Evolutionary conservation across 1,140 invertebrate species (phyloP).

Genomic region (Papilio dardanus): DNA sequence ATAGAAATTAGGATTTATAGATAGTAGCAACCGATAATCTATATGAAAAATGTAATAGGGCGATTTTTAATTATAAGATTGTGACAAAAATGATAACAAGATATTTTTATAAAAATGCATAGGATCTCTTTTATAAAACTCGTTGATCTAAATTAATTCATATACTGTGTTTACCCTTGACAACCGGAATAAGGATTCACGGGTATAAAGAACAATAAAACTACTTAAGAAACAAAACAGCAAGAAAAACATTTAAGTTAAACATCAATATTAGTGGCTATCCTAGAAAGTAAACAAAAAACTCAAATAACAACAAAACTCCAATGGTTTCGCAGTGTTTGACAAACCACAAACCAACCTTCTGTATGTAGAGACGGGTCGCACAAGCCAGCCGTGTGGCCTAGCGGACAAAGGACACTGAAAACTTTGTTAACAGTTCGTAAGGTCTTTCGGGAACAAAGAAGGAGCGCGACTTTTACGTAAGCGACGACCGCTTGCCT

Average conservation of each 20-base stretch:
- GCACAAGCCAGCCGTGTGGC: not conserved
- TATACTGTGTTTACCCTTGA: not conserved
- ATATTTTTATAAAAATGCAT: too few species aligned
- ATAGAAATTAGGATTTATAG: too few species aligned
- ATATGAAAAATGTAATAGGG: too few species aligned
- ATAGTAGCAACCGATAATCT: too few species aligned
- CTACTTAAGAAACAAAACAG: not conserved
- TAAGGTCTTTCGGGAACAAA: conserved; percentile 38
- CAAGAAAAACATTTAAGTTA: not conserved
- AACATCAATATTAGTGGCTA: not conserved
- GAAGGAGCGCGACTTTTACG: conserved; percentile 47
- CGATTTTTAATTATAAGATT: too few species aligned
- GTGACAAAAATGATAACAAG: too few species aligned
- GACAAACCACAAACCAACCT: conserved; percentile 1
- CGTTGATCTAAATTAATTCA: not conserved
- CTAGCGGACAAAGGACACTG: conserved; percentile 19
- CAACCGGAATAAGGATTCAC: not conserved
- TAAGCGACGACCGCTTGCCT: conserved; percentile 46
- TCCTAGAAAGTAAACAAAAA: not conserved
- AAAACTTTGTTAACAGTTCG: conserved; percentile 19
- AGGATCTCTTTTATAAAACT: not conserved
- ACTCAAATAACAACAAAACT: not conserved
- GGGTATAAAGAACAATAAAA: not conserved
- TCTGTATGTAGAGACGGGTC: not conserved
- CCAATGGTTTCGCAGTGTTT: not conserved